These are phyloP conservation scores for Sinella curviseta DNA, from an alignment of 1,140 invertebrate genomes.

Conservation along the genomic window DNA sequence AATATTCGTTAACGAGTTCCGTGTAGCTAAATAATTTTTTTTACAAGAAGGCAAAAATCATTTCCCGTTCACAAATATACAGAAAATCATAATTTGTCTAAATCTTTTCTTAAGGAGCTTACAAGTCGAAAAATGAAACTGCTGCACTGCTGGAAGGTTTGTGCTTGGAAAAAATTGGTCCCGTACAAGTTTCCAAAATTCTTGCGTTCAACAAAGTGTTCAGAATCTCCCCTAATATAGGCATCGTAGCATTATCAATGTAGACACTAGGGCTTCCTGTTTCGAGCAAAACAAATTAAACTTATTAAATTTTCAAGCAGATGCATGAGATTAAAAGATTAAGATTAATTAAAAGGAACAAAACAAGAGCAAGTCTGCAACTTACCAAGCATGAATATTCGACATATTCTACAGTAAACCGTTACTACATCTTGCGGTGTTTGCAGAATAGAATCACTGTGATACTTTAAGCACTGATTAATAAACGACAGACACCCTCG, in stretches of 20 bases:
- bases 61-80: neutral
- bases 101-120: neutral
- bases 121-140: conserved; percentile 18
- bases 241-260: neutral
- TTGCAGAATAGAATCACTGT: conserved; percentile 2
- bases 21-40: conserved; percentile 30
- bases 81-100: no score
- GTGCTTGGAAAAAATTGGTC: neutral
- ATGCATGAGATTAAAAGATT: no score
- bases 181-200: neutral
- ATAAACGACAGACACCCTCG: neutral
- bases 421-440: conserved; percentile 26
- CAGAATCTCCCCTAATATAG: neutral
- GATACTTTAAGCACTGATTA: neutral
- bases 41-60: neutral
- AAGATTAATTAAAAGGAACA: neutral
- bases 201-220: neutral
- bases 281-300: neutral
- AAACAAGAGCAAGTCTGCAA: neutral
- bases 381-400: conserved; percentile 29
- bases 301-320: neutral
- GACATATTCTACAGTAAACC: conserved; percentile 28
- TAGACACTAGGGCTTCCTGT: neutral
- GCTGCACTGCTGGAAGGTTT: neutral
- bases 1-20: conserved; percentile 27